phyloP scores from a whole-genome alignment of 1,140 invertebrate genomes.

The Plodia interpunctella region DNA sequence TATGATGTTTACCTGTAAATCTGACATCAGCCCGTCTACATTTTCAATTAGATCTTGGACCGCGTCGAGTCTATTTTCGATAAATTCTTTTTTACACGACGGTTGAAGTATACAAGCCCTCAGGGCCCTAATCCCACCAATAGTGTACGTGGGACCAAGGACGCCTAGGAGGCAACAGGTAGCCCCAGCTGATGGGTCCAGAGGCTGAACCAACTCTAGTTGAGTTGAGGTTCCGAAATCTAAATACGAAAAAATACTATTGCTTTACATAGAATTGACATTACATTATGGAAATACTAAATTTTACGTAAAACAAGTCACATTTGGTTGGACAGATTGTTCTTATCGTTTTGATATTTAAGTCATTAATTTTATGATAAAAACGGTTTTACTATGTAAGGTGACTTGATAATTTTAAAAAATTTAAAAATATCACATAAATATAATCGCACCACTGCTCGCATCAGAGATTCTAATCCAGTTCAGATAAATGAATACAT shows the following conservation, averaged over 20 bases:
- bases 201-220: conserved; percentile 83
- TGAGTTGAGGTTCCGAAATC: conserved; percentile 83
- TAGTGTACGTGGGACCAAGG: conserved; percentile 88
- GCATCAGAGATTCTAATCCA: background rate
- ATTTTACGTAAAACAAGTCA: too few species aligned
- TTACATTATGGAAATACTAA: too few species aligned
- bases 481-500: too few species aligned
- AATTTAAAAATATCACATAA: too few species aligned
- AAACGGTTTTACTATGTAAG: too few species aligned
- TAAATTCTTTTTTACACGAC: conserved; percentile 80
- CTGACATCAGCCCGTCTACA: conserved; percentile 78
- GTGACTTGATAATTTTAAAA: too few species aligned
- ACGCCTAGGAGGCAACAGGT: conserved; percentile 83
- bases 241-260: too few species aligned
- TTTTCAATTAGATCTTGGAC: conserved; percentile 86
- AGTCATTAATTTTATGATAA: too few species aligned
- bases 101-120: conserved; percentile 91
- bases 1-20: conserved; percentile 58
- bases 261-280: conserved; percentile 23
- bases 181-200: conserved; percentile 51
- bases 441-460: too few species aligned
- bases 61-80: conserved; percentile 83
- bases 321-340: too few species aligned
- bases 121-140: conserved; percentile 85
- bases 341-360: too few species aligned